phyloP scores from a whole-genome alignment of 2,113 vertebrate species.

The Gopherus evgoodei region DNA sequence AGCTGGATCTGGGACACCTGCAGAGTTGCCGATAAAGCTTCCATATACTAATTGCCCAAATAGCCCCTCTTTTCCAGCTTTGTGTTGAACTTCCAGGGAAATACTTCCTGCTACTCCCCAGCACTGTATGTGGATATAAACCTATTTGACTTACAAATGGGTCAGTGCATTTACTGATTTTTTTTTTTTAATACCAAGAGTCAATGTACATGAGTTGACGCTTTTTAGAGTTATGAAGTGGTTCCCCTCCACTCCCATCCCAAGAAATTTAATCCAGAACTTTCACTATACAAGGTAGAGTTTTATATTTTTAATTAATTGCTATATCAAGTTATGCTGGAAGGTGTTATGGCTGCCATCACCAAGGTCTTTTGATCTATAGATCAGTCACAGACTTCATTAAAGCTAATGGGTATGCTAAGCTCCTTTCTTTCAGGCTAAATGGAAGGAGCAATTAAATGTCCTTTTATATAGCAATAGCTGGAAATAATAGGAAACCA shows the following conservation, averaged over 20 bases:
- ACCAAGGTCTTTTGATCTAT: background rate
- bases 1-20: background rate
- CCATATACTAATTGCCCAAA: background rate
- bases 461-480: background rate
- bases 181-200: background rate
- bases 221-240: background rate
- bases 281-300: background rate
- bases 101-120: background rate
- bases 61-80: background rate
- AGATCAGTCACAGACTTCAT: background rate
- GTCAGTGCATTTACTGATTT: background rate
- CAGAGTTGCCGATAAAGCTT: background rate
- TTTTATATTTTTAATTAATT: background rate
- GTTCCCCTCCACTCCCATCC: accelerated
- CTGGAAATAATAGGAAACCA: background rate
- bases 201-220: background rate
- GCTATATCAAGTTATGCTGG: background rate
- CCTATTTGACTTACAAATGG: background rate
- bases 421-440: background rate
- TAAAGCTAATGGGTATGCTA: background rate
- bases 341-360: background rate
- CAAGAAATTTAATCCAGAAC: background rate
- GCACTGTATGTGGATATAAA: background rate
- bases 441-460: background rate
- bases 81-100: background rate